Conservation (phyloP, 2,888 invertebrate genomes). For the Lysandra coridon region DNA sequence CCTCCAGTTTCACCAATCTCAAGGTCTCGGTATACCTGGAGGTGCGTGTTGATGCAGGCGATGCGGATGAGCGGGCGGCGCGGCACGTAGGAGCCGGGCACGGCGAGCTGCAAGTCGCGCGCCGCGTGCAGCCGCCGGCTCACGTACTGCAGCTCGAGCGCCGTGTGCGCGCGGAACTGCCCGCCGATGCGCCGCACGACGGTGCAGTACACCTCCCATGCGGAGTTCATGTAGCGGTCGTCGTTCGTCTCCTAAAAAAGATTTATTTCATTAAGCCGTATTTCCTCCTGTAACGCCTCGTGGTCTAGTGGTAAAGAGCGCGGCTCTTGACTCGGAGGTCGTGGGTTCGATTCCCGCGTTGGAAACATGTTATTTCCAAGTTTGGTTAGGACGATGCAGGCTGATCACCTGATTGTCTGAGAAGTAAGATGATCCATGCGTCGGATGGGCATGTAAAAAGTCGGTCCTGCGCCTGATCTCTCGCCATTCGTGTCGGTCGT, state of each 20-base stretch:
- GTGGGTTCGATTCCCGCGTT: too few species aligned
- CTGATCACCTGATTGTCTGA: too few species aligned
- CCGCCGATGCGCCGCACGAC: conserved; percentile 97
- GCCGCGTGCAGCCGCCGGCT: conserved; percentile 94
- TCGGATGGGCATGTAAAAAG: too few species aligned
- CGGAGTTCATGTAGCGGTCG: conserved; percentile 95
- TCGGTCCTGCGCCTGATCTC: too few species aligned
- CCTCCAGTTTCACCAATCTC: not conserved
- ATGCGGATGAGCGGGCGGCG: conserved; percentile 92
- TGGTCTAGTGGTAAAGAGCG: too few species aligned
- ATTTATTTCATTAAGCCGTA: not conserved
- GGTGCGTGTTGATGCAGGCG: conserved; percentile 90
- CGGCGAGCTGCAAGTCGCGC: conserved; percentile 94
- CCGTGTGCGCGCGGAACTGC: conserved; percentile 93
- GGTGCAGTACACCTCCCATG: conserved; percentile 99
- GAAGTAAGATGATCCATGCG: too few species aligned
- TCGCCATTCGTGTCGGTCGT: too few species aligned
- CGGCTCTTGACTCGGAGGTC: too few species aligned
- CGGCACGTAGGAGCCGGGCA: conserved; percentile 99
- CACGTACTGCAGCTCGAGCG: conserved; percentile 95
- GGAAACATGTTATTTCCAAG: too few species aligned
- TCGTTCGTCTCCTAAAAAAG: conserved; percentile 85
- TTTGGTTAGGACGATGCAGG: too few species aligned
- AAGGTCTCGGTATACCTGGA: conserved; percentile 83
- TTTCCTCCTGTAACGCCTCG: too few species aligned